Percentiles rank a stretch among this genome's conserved stretches.
These are phyloP conservation scores for Orgyia antiqua DNA, from an alignment of 2,888 invertebrate genomes.

Conservation along the genomic window DNA sequence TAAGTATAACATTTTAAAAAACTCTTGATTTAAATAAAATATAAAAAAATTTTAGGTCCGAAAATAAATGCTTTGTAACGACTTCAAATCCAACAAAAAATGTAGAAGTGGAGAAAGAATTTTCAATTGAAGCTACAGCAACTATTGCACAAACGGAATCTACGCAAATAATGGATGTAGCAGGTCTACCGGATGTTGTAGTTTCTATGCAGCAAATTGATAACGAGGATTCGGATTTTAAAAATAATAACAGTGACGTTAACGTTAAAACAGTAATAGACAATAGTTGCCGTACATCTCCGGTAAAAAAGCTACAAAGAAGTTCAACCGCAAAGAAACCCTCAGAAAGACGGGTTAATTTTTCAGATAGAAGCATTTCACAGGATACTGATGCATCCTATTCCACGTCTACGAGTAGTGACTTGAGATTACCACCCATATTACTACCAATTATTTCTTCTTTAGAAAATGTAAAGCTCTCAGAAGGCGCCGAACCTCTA, in stretches of 20 bases:
- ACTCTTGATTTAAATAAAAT: not conserved
- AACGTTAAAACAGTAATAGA: slow-evolving; percentile 38
- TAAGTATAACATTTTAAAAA: not conserved
- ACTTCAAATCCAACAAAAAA: slow-evolving; percentile 47
- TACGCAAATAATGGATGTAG: slow-evolving; percentile 42
- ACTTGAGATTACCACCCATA: slow-evolving; percentile 84
- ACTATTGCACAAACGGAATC: slow-evolving; percentile 22
- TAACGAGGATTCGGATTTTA: slow-evolving; percentile 50
- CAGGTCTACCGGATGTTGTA: slow-evolving; percentile 49
- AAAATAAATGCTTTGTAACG: slow-evolving; percentile 77
- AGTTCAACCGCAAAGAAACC: slow-evolving; percentile 66
- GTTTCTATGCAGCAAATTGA: slow-evolving; percentile 46
- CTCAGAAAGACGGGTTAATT: slow-evolving; percentile 70
- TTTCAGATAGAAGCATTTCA: slow-evolving; percentile 76
- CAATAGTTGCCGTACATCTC: slow-evolving; percentile 32
- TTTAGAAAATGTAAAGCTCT: slow-evolving; percentile 72
- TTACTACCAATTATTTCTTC: slow-evolving; percentile 83
- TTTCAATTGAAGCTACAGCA: slow-evolving; percentile 40
- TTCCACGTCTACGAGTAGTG: slow-evolving; percentile 79
- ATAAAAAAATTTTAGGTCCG: slow-evolving; percentile 74
- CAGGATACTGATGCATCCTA: slow-evolving; percentile 81
- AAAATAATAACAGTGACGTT: slow-evolving; percentile 42
- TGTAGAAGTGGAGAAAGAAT: slow-evolving; percentile 50
- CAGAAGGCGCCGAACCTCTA: slow-evolving; percentile 57
- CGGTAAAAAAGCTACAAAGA: slow-evolving; percentile 53